A percentile compares a stretch with the other conserved stretches of the same genome.
phyloP scores from a whole-genome alignment of 2,797 vertebrate species.

The Arrhamphus sclerolepis region DNA sequence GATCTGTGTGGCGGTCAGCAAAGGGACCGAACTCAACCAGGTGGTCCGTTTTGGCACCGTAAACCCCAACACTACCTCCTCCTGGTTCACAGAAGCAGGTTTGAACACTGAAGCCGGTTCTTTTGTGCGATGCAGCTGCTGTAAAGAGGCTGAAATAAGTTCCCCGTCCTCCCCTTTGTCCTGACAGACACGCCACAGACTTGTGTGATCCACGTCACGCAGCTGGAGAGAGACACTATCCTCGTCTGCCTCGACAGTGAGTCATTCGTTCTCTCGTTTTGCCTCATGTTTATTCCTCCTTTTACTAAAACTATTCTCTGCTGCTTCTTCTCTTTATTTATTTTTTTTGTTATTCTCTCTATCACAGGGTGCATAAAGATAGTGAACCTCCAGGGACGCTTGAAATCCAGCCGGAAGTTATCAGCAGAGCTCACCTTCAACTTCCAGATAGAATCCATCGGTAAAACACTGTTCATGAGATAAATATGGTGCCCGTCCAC shows the following conservation, averaged over 20 bases:
- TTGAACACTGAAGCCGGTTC: conserved; percentile 27
- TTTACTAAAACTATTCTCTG: background rate
- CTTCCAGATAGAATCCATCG: conserved; percentile 94
- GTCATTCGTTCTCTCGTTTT: conserved; percentile 41
- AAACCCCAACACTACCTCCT: conserved; percentile 94
- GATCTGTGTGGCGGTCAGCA: conserved; percentile 91
- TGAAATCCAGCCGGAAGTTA: conserved; percentile 94
- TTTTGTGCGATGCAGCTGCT: background rate
- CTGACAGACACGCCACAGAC: conserved; percentile 88
- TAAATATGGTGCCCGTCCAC: background rate
- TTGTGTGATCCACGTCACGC: conserved; percentile 91
- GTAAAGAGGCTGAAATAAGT: background rate
- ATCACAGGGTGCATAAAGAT: conserved; percentile 92
- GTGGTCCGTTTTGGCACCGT: conserved; percentile 93
- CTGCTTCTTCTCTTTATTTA: background rate
- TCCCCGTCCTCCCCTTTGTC: background rate
- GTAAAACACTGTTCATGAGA: conserved; percentile 68
- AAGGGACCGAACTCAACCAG: conserved; percentile 91
- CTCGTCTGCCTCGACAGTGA: conserved; percentile 94
- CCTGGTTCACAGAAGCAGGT: conserved; percentile 96
- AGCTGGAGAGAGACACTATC: conserved; percentile 93
- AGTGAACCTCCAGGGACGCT: conserved; percentile 92
- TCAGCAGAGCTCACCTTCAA: conserved; percentile 94
- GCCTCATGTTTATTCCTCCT: background rate
- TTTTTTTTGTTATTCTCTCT: background rate